A percentile compares a stretch with the other conserved stretches of the same genome.
phyloP scores from a whole-genome alignment of 2,113 vertebrate genomes.

The Poeciliopsis retropinna region DNA sequence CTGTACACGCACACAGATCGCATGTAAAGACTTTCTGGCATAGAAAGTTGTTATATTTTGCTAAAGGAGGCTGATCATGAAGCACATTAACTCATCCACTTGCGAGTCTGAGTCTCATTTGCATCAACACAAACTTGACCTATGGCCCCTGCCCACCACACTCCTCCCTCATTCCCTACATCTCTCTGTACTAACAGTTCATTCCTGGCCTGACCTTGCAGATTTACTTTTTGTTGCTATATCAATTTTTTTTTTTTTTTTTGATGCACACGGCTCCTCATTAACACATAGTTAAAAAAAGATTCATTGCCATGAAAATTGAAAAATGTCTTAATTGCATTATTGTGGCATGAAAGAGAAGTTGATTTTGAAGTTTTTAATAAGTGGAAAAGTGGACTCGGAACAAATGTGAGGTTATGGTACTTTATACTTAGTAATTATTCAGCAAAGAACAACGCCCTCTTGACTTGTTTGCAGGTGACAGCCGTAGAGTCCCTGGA shows the following conservation, averaged over 20 bases:
- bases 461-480: conserved; percentile 78
- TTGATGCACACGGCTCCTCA: conserved; percentile 40
- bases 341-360: too few species aligned
- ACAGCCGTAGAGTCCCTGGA: conserved; percentile 93
- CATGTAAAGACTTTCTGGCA: conserved; percentile 20
- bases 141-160: conserved; percentile 35
- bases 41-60: conserved; percentile 58
- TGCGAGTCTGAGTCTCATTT: conserved; percentile 80
- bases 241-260: conserved; percentile 73
- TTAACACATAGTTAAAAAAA: not conserved
- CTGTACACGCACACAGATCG: not conserved
- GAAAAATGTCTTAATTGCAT: conserved; percentile 70
- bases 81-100: conserved; percentile 53
- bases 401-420: too few species aligned
- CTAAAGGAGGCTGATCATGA: conserved; percentile 39
- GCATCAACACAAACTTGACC: conserved; percentile 83
- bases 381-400: too few species aligned
- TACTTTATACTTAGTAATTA: not conserved
- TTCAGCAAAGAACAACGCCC: not conserved
- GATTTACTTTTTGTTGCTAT: conserved; percentile 70
- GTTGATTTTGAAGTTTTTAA: too few species aligned
- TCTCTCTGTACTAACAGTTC: conserved; percentile 61
- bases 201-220: conserved; percentile 66
- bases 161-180: not conserved
- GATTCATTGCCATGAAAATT: conserved; percentile 78